Conservation (phyloP, 2,888 invertebrate genomes). For the Macaria notata region DNA sequence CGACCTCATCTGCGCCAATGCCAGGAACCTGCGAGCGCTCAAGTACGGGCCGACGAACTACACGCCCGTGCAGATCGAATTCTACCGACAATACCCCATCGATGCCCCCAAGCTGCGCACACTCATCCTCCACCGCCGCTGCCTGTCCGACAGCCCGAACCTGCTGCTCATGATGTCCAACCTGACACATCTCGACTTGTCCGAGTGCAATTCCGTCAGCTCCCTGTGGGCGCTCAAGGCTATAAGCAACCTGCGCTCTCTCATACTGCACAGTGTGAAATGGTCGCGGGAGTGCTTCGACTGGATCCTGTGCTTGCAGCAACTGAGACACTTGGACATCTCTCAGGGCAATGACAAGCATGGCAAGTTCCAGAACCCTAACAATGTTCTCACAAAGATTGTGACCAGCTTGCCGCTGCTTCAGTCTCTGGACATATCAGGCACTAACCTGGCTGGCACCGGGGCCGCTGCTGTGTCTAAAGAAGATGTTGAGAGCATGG, state of each 20-base stretch:
- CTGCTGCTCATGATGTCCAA: conserved; percentile 64
- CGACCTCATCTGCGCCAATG: conserved; percentile 85
- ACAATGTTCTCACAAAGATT: conserved; percentile 86
- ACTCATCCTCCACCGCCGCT: conserved; percentile 81
- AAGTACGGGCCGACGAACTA: conserved; percentile 86
- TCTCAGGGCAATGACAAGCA: conserved; percentile 88
- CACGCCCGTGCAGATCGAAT: conserved; percentile 76
- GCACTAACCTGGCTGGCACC: conserved; percentile 96
- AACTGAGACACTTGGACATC: conserved; percentile 90
- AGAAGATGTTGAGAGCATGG: conserved; percentile 42
- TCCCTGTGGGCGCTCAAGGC: conserved; percentile 86
- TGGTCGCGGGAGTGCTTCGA: conserved; percentile 84
- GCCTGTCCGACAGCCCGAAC: conserved; percentile 71
- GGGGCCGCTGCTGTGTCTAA: conserved; percentile 84
- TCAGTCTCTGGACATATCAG: conserved; percentile 95
- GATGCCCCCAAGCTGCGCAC: conserved; percentile 82
- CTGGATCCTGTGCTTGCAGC: conserved; percentile 81
- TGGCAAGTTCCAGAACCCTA: conserved; percentile 89
- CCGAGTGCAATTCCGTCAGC: conserved; percentile 84
- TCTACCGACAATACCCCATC: conserved; percentile 41
- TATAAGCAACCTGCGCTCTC: conserved; percentile 86
- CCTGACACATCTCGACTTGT: conserved; percentile 85
- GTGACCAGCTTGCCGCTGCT: conserved; percentile 88
- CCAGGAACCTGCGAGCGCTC: conserved; percentile 86
- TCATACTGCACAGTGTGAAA: conserved; percentile 92